Base-by-base conservation (phyloP, 2,113 vertebrate species). In the Limnothrissa miodon region DNA sequence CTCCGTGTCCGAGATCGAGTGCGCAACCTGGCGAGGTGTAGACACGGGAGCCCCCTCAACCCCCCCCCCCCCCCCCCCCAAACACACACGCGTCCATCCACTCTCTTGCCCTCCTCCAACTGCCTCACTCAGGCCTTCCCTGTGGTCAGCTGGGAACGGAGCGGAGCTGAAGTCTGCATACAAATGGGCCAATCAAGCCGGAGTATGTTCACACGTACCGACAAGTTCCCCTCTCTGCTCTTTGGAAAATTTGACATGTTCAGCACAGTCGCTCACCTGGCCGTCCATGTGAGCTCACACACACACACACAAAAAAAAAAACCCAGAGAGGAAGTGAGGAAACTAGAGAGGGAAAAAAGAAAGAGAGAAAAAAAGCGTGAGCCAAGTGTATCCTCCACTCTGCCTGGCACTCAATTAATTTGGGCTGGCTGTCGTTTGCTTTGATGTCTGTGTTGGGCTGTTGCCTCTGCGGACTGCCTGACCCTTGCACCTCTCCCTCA, bases 161-260 rank as follows among this genome's bases (percentile, higher is more conserved):
- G 39, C 81, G 85, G 83, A 84, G 45, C 86, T 81, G 70, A 39
- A 17, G 66, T 86, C 87, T 85, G 92, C 92, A 93, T 94, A 92
- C 87, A 91, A 92, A 94, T 92, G 79, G 88, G 87, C 53, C 88
- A 87, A 92, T 93, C 90, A 92, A 90, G 81, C 87, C 45, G 0
- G 70, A 78, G 85, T 89, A 82, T 85, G 81, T 90, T 88, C 82
- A 84, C 85, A 87, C 84, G 80, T 88, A 88, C 82, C 81, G 88
- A 78, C 80, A 1, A 83, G 66, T 90, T 70, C 85, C n/a, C n/a
- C n/a, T n/a, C n/a, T n/a, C 87, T 84, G 88, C 85, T 86, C 92
- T 90, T 90, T 86, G 86, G n/a, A n/a, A 86, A 66, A 83, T 80
- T 85, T 85, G 85, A 88, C 83, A 85, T 87, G 87, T 86, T 90